A percentile compares a stretch with the other conserved stretches of the same genome.
These are phyloP conservation scores for Scaptomyza flava DNA, from an alignment of 2,888 invertebrate genomes.

Conservation along the genomic window DNA sequence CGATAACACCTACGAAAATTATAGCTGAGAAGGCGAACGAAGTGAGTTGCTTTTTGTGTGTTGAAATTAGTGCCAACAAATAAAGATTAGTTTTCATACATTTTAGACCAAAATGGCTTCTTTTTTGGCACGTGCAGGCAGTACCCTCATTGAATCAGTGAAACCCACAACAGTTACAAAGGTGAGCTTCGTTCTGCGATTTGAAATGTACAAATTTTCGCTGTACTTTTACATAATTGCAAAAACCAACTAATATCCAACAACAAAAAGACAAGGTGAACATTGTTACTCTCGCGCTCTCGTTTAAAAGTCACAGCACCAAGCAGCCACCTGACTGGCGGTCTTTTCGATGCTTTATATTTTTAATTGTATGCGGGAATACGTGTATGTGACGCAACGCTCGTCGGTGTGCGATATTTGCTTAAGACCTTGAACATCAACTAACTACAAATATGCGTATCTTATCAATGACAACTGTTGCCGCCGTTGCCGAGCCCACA, in stretches of 20 bases:
- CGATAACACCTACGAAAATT: conserved; percentile 35
- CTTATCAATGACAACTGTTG: conserved; percentile 56
- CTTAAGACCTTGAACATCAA: conserved; percentile 44
- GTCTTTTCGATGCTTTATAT: conserved; percentile 35
- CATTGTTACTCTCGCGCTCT: conserved; percentile 8
- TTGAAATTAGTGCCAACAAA: conserved; percentile 27
- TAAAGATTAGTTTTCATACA: conserved; percentile 22
- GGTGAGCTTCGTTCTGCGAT: conserved; percentile 85
- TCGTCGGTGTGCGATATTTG: conserved; percentile 12
- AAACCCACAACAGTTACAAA: conserved; percentile 89
- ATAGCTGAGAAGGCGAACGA: conserved; percentile 37
- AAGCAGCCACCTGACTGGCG: conserved; percentile 48
- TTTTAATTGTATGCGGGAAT: conserved; percentile 3
- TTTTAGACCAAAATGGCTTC: conserved; percentile 88
- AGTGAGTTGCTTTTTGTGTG: conserved; percentile 33
- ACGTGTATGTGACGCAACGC: conserved; percentile 49
- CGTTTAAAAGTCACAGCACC: conserved; percentile 11
- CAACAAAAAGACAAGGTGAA: conserved; percentile 50
- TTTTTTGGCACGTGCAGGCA: conserved; percentile 90
- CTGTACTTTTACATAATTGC: conserved; percentile 78
- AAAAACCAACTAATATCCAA: conserved; percentile 44
- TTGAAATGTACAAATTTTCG: conserved; percentile 34
- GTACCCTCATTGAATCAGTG: conserved; percentile 88
- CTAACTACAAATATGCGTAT: conserved; percentile 9
- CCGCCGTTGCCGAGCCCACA: conserved; percentile 56